Evolutionary conservation across 2,113 vertebrate species (phyloP), one percentile per base, ranked within the genome.

Genomic region (Microcebus griseorufus): DNA sequence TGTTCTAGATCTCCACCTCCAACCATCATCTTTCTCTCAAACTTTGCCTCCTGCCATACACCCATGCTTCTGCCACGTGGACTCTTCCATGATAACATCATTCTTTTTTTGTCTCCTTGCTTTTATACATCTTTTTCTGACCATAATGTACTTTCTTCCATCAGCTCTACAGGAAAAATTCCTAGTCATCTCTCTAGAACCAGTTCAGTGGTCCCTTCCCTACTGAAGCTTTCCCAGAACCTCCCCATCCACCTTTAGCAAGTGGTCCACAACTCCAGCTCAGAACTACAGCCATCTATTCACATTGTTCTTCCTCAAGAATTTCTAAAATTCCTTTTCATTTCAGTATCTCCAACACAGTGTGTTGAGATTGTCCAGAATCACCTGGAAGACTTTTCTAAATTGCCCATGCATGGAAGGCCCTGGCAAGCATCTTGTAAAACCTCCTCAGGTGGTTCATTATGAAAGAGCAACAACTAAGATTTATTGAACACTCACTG

Each of bases 321-420:
- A 48, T 70, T 94, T 93, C 88, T 92, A 37, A 85, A 79, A 78
- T 22, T 79, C 22, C 22, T 93, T 91, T 94, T 62, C 29, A 64
- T 39, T 64, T 97, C 72, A 84, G 70, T n/a, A 88, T 69, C n/a
- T 58, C 39, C 62, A 64, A 79, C 37, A 79, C 18, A 60, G 9
- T 17, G 8, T 37, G 20, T 62, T 62, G 37, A 55, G 67, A 94
- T 1, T 70, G 34, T 78, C 48, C 37, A 90, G 60, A 93, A 78
- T 90, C 39, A 88, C 8, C n/a, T 13, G 79, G 58, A 65, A 23
- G 75, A 95, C 18, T 72, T 32, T 78, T 62, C 73, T 83, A 86
- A 82, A 65, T 45, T 93, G 48, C 34, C 17, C 27, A 72, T 45
- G 48, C 60, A 1, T 25, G 20, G 45, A 80, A 2, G 39, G 5